Base-by-base conservation (phyloP, 2,797 vertebrate species). In the Melopsittacus undulatus region DNA sequence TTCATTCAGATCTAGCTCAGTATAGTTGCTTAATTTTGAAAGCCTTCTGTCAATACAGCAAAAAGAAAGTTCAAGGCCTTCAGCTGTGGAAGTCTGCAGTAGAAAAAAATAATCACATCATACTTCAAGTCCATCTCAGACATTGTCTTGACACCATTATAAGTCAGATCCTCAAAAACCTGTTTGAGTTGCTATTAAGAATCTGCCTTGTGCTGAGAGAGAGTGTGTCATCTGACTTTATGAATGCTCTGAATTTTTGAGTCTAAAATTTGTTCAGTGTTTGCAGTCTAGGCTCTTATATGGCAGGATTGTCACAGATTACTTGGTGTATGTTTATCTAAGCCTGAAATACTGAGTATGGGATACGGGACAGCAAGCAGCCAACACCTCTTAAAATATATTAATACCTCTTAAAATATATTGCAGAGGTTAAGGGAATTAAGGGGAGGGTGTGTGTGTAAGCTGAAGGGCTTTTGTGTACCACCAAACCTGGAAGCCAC, bases 91-190 rank as follows among this genome's bases (percentile, higher is more conserved):
- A 62, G 5, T 40, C 10, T 61, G 23, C 29, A 64, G 13, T 27
- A 48, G 32, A 45, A 70, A 36, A 87, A 72, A 17, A 20, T 2
- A 2, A 34, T 73, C 8, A 7, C 1, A 0, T 66, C 1, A 1
- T 74, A 7, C 8, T 76, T 79, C 38, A 40, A 46, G 46, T 61
- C 26, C 42, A 9, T 54, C 32, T 69, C 34, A n/a, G 12, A 29
- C 26, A 3, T n/a, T 72, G 36, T n/a, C 36, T 7, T 38, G 45
- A 34, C 11, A 42, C 20, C 3, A 0, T 68, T 30, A 13, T 26
- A 77, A 75, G 34, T 75, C 51, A 74, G 36, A 81, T 19, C 38
- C 36, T 90, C 0, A 5, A 29, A 72, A 27, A 75, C 12, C 11
- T 26, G 4, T 74, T 68, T 54, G 43, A 42, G 5, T 30, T 89